A percentile compares a stretch with the other conserved stretches of the same genome.
Conservation (phyloP, 2,113 vertebrate species). For the Salvelinus alpinus region DNA sequence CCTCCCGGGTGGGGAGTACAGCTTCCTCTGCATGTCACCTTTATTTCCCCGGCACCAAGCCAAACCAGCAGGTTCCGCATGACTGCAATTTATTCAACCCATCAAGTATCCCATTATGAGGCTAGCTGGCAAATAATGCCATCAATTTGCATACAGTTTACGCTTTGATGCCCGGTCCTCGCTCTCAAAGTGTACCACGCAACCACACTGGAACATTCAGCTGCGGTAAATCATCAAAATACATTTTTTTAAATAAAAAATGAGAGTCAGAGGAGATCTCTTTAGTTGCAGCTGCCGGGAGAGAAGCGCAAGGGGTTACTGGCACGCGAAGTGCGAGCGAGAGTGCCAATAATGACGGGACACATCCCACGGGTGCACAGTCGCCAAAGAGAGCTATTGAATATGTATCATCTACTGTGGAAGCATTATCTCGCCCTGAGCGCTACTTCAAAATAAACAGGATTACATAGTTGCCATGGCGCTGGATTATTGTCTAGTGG, state of each 20-base stretch:
- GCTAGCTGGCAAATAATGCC: constrained; percentile 52
- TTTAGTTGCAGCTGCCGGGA: no score
- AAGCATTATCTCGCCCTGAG: not conserved
- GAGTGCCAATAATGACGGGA: no score
- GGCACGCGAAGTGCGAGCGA: no score
- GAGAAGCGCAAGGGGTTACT: no score
- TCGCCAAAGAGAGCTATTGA: not conserved
- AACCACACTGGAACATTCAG: constrained; percentile 42
- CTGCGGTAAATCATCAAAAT: constrained; percentile 39
- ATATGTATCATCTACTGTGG: not conserved
- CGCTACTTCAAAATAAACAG: not conserved
- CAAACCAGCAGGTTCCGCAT: constrained; percentile 48
- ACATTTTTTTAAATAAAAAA: constrained; percentile 19
- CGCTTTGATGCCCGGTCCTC: constrained; percentile 16
- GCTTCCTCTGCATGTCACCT: constrained; percentile 34
- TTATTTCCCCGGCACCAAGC: constrained; percentile 48
- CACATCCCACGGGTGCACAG: not conserved
- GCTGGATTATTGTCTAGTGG: not conserved
- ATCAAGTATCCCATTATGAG: constrained; percentile 59
- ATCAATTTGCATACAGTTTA: constrained; percentile 63
- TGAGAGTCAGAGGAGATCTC: not conserved
- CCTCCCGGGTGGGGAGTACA: not conserved
- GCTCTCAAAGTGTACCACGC: constrained; percentile 23
- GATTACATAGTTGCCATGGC: constrained; percentile 3
- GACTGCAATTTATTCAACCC: constrained; percentile 63